phyloP scores from a whole-genome alignment of 2,113 vertebrate genomes.

The Campylorhamphus procurvoides region DNA sequence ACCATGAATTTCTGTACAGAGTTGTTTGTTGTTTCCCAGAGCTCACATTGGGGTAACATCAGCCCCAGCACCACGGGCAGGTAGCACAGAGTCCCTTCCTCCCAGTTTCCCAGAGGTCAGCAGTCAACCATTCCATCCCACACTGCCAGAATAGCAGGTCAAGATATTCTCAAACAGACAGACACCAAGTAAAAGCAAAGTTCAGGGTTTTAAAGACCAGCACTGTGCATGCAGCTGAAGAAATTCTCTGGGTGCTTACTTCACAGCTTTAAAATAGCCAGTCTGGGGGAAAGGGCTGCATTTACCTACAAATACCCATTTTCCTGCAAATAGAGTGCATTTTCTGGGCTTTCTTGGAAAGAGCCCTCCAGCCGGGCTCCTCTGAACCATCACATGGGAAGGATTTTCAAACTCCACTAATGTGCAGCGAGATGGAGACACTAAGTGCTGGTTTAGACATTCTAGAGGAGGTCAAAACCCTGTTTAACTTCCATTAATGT shows the following conservation, averaged over 20 bases:
- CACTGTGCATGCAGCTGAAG: not conserved
- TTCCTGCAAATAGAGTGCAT: not conserved
- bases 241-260: not conserved
- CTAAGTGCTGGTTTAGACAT: conserved; percentile 4
- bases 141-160: not conserved
- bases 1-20: not conserved
- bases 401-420: not conserved
- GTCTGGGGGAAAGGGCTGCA: not conserved
- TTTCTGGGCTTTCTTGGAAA: not conserved
- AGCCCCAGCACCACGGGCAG: not conserved
- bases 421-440: not conserved
- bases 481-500: conserved; percentile 29
- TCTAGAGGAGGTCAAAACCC: not conserved
- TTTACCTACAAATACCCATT: not conserved
- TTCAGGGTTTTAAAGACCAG: not conserved
- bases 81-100: not conserved
- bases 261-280: not conserved
- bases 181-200: conserved; percentile 25
- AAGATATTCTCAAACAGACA: not conserved
- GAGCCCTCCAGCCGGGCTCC: not conserved
- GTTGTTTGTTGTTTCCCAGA: not conserved
- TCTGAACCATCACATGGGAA: not conserved
- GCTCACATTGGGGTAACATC: not conserved
- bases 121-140: not conserved
- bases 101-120: not conserved